phyloP scores from a whole-genome alignment of 2,797 vertebrate species.

The Xenops minutus region DNA sequence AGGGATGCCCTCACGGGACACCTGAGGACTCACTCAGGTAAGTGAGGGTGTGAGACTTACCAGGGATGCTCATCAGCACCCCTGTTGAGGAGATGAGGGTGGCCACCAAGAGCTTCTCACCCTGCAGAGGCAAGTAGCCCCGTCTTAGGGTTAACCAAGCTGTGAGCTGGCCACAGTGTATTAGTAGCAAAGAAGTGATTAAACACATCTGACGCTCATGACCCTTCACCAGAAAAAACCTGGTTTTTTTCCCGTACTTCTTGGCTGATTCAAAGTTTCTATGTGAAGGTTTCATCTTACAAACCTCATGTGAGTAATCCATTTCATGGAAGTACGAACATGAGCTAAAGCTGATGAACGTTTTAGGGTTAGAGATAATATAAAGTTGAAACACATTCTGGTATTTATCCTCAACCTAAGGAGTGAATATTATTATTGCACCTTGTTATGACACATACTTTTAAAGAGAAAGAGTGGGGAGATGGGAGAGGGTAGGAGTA shows the following conservation, averaged over 20 bases:
- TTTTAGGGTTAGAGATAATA: not conserved
- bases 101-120: not conserved
- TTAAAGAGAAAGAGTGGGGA: not conserved
- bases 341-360: not conserved
- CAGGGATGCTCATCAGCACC: not conserved
- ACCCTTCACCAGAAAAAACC: not conserved
- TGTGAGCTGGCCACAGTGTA: not conserved
- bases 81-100: rapidly evolving
- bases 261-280: conserved; percentile 18
- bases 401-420: not conserved
- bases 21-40: conserved; percentile 96
- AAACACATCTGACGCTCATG: not conserved
- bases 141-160: not conserved
- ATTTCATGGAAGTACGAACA: not conserved
- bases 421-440: not conserved
- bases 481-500: not conserved
- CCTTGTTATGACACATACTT: not conserved
- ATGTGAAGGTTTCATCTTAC: conserved; percentile 2
- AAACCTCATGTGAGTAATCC: not conserved
- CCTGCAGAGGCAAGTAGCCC: not conserved
- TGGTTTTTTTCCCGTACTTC: not conserved
- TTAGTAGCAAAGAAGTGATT: not conserved
- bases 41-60: conserved; percentile 8
- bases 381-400: not conserved
- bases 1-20: conserved; percentile 97